Conservation (phyloP, 2,888 invertebrate genomes). For the Himalopsyche japonica region DNA sequence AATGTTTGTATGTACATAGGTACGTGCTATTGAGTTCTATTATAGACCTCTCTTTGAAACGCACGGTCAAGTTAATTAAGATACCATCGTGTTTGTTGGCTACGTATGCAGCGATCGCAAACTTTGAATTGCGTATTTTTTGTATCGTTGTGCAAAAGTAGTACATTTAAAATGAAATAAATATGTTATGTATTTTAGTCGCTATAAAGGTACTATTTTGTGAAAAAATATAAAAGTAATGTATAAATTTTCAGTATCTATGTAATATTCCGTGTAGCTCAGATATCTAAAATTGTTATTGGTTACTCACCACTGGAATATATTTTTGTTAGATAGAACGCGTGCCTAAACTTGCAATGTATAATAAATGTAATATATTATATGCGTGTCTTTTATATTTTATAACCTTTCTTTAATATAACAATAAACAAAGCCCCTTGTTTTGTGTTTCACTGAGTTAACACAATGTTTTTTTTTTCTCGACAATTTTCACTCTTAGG, state of each 20-base stretch:
- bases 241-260: too few relatives aligned
- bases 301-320: neutral
- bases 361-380: neutral
- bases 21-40: neutral
- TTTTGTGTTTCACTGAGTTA: neutral
- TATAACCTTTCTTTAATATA: neutral
- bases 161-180: too few relatives aligned
- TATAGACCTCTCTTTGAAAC: neutral
- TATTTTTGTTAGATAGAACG: neutral
- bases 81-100: neutral
- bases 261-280: too few relatives aligned
- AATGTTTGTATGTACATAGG: neutral
- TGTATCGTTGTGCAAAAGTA: too few relatives aligned
- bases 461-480: neutral
- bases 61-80: slow-evolving; percentile 1
- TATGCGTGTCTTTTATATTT: neutral
- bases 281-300: too few relatives aligned
- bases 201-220: too few relatives aligned
- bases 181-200: too few relatives aligned
- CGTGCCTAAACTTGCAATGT: neutral
- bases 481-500: neutral
- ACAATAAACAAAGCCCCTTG: neutral
- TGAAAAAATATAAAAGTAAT: too few relatives aligned
- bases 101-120: neutral
- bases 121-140: neutral